Base-by-base conservation (phyloP, 1,140 invertebrate genomes). In the Eriosoma lanigerum region DNA sequence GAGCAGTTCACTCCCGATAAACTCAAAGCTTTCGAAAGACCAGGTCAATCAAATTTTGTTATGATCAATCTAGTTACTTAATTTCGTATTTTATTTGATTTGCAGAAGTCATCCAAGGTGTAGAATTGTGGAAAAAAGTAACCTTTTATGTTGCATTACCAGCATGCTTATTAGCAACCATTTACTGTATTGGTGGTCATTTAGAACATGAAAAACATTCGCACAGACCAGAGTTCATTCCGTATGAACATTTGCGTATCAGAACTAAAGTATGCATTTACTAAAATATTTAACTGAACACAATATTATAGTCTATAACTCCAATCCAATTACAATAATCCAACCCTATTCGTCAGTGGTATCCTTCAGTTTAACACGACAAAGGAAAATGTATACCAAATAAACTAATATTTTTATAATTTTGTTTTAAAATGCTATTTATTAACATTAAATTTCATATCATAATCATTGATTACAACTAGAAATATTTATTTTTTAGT, bases 181-280 rank as follows among this genome's bases (percentile, higher is more conserved):
- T 76, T 24, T 76, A 76, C 32, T 76, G 73, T 26, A 60, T 76
- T 15, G 24, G 44, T 13, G 73, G 52, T 21, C 73, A 76, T 46
- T 58, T 81, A 6, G 72, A 78, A 66, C 81, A 81, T 1, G 60
- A 80, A 19, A 81, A 81, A 66, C 73, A 81, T 60, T 13, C 76
- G 29, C 38, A 81, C 32, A 85, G 85, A 56, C 86, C 86, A 81
- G 83, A 86, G 76, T 91, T 90, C 84, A 83, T 88, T 38, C 84
- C 87, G 6, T 91, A 90, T 82, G 88, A 90, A n/a, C 86, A 90
- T 84, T 82, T 91, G 80, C 83, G 88, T 13, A 87, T 85, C 19
- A 81, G 84, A 17, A 85, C 80, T n/a, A 12, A 21, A 21, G 73
- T 76, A 24, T 32, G 29, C 17, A 44, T n/a, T 9, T 21, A 13